These are phyloP conservation scores for Spodoptera littoralis DNA, from an alignment of 2,888 invertebrate species.

Conservation along the genomic window DNA sequence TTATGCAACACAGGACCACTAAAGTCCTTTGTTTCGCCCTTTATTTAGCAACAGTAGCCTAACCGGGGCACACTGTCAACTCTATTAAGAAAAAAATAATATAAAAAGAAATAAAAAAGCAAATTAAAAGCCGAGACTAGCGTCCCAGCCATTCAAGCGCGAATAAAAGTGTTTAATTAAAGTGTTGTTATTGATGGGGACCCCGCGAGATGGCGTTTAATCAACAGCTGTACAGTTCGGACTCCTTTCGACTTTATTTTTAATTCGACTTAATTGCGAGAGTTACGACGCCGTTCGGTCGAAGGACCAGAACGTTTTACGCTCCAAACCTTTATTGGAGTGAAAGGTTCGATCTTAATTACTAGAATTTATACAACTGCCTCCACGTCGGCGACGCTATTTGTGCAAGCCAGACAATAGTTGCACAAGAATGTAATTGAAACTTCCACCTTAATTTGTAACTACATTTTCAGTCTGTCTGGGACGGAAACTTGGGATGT, in stretches of 20 bases:
- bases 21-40: constrained; percentile 68
- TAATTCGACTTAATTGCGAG: constrained; percentile 86
- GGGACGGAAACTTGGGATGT: constrained; percentile 26
- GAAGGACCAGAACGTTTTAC: constrained; percentile 75
- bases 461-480: constrained; percentile 72
- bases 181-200: constrained; percentile 87
- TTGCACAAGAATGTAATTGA: constrained; percentile 87
- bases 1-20: constrained; percentile 51
- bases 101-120: constrained; percentile 70
- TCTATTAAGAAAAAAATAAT: constrained; percentile 73
- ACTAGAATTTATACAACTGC: constrained; percentile 62
- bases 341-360: constrained; percentile 71
- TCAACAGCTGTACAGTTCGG: constrained; percentile 76
- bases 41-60: constrained; percentile 63
- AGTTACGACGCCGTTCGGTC: constrained; percentile 78
- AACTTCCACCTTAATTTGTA: constrained; percentile 84
- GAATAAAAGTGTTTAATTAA: constrained; percentile 88
- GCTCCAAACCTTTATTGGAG: constrained; percentile 75
- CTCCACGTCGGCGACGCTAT: constrained; percentile 58
- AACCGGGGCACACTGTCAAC: constrained; percentile 64
- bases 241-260: constrained; percentile 83
- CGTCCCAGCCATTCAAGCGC: constrained; percentile 78
- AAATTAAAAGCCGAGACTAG: constrained; percentile 80
- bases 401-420: constrained; percentile 70
- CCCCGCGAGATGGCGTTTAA: constrained; percentile 87